These are phyloP conservation scores for Coluber constrictor DNA, from an alignment of 2,797 vertebrate genomes.

Conservation along the genomic window DNA sequence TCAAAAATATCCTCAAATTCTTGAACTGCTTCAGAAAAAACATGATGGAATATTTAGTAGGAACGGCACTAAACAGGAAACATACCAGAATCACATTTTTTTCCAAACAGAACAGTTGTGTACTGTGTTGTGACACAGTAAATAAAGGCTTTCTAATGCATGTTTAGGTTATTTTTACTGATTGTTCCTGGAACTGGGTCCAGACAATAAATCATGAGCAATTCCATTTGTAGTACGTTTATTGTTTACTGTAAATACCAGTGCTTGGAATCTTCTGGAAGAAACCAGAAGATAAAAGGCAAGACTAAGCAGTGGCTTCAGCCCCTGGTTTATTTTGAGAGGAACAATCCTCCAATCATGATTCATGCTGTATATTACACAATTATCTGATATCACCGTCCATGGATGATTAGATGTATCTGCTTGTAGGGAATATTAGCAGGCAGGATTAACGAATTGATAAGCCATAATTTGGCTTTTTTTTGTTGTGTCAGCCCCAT, in stretches of 20 bases:
- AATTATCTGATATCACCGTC: neutral
- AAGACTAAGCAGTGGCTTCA: neutral
- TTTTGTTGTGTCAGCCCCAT: neutral
- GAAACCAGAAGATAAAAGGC: neutral
- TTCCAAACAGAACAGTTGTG: neutral
- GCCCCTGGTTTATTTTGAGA: neutral
- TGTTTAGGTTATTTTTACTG: neutral
- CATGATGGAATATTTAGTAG: neutral
- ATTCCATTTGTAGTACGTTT: neutral
- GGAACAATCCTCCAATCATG: neutral
- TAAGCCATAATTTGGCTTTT: neutral
- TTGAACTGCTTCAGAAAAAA: neutral
- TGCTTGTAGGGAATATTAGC: neutral
- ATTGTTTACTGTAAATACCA: neutral
- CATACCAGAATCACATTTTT: neutral
- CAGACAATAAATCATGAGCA: neutral
- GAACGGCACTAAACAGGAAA: neutral
- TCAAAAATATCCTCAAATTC: neutral
- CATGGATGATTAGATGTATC: neutral
- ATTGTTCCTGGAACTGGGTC: neutral
- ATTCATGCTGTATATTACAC: neutral
- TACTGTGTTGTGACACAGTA: neutral
- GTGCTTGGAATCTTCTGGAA: neutral
- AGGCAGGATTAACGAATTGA: neutral
- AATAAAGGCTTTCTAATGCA: neutral